Evolutionary conservation across 2,113 vertebrate genomes (phyloP).

Genomic region (Rhipidura dahli): DNA sequence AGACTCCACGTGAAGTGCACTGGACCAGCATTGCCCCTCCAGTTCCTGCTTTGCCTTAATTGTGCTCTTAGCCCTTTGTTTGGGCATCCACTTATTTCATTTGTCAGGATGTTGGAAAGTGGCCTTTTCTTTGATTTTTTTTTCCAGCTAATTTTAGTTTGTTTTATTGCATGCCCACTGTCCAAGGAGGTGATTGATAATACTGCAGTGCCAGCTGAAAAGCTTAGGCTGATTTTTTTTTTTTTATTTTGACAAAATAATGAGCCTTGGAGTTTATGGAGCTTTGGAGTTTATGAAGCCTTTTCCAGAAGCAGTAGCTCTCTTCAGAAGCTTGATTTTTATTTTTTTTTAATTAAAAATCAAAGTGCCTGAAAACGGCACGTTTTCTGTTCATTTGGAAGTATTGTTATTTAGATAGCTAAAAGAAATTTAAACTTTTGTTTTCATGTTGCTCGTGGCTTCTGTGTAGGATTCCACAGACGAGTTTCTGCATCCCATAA

Average conservation of each 20-base stretch:
- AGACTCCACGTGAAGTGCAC: background rate
- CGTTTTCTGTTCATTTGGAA: background rate
- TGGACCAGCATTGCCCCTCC: slow-evolving; percentile 19
- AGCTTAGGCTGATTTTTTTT: background rate
- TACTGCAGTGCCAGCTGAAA: background rate
- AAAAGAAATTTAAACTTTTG: background rate
- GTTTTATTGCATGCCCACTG: slow-evolving; percentile 37
- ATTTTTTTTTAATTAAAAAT: background rate
- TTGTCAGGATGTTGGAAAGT: slow-evolving; percentile 61
- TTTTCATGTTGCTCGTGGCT: background rate
- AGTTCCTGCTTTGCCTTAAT: slow-evolving; percentile 39
- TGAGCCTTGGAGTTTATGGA: background rate
- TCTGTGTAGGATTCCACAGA: background rate
- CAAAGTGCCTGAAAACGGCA: background rate
- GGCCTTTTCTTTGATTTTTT: slow-evolving; percentile 57
- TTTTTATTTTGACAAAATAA: slow-evolving; percentile 22
- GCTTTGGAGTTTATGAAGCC: background rate
- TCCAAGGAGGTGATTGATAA: slow-evolving; percentile 53
- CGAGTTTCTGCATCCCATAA: background rate
- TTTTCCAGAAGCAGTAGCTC: background rate
- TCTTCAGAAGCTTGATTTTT: background rate
- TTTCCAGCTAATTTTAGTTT: slow-evolving; percentile 41
- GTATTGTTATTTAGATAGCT: background rate
- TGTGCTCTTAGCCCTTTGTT: slow-evolving; percentile 48
- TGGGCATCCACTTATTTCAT: background rate